These are phyloP conservation scores for Drosophila takahashii DNA, from an alignment of 1,140 invertebrate species.

Conservation along the genomic window DNA sequence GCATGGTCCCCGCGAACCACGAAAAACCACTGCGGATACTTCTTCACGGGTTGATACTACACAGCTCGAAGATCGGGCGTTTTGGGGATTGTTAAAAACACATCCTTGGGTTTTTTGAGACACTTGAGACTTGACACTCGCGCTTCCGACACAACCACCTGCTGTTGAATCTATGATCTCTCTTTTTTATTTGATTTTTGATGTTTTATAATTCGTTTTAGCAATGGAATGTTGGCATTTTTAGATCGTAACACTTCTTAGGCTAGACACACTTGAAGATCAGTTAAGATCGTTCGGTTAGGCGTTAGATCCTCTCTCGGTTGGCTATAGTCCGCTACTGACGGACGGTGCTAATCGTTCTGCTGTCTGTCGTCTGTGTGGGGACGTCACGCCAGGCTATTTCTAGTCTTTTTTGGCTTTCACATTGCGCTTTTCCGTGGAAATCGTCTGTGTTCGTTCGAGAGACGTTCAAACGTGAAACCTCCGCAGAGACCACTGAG, in stretches of 20 bases:
- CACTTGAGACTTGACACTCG: slow-evolving; percentile 24
- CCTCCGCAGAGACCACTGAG: slow-evolving; percentile 85
- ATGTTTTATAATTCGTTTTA: background rate
- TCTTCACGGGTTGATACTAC: background rate
- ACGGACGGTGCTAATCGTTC: slow-evolving; percentile 54
- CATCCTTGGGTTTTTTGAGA: slow-evolving; percentile 6
- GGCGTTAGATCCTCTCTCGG: slow-evolving; percentile 47
- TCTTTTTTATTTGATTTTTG: background rate
- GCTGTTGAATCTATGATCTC: slow-evolving; percentile 27
- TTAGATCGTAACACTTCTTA: slow-evolving; percentile 30
- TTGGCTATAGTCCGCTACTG: slow-evolving; percentile 65
- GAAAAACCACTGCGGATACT: slow-evolving; percentile 18
- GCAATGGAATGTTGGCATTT: slow-evolving; percentile 40
- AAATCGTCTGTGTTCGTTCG: slow-evolving; percentile 57
- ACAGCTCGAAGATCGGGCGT: slow-evolving; percentile 2
- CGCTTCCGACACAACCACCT: slow-evolving; percentile 25
- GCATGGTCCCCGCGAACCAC: slow-evolving; percentile 75
- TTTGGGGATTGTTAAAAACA: background rate
- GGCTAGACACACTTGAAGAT: slow-evolving; percentile 28
- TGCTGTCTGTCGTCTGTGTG: slow-evolving; percentile 66
- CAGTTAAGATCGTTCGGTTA: slow-evolving; percentile 3
- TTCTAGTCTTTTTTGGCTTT: slow-evolving; percentile 81
- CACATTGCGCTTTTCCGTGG: slow-evolving; percentile 81
- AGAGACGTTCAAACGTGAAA: slow-evolving; percentile 84
- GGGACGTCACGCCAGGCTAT: slow-evolving; percentile 80